These are phyloP conservation scores for Acleris emargana DNA, from an alignment of 2,888 invertebrate species.

Conservation along the genomic window DNA sequence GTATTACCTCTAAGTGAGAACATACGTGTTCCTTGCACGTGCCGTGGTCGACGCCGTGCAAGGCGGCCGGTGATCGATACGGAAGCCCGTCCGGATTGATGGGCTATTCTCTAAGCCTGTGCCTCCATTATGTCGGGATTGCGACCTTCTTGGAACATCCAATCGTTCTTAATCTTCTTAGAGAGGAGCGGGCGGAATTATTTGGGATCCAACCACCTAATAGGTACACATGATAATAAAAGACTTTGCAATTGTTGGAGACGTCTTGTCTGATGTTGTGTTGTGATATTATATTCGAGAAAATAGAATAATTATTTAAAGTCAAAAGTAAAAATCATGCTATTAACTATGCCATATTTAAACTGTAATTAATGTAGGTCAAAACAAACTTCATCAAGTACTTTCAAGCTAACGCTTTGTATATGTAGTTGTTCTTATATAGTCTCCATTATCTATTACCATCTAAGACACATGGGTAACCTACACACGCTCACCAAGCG, in stretches of 20 bases:
- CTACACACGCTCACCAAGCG: constrained; percentile 66
- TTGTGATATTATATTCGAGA: too few species aligned
- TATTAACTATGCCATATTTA: background rate
- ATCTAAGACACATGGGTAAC: constrained; percentile 78
- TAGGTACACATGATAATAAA: constrained; percentile 73
- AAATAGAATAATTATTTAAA: too few species aligned
- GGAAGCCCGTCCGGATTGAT: constrained; percentile 63
- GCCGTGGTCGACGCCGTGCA: background rate
- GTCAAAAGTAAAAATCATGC: background rate
- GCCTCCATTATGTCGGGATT: constrained; percentile 63
- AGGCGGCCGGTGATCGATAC: constrained; percentile 62
- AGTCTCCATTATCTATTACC: constrained; percentile 66
- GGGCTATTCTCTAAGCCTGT: constrained; percentile 66
- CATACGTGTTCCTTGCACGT: too few species aligned
- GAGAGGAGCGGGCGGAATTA: constrained; percentile 72
- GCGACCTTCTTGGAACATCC: constrained; percentile 76
- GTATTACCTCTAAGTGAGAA: too few species aligned
- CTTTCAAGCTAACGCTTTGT: constrained; percentile 49
- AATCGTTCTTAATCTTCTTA: constrained; percentile 83
- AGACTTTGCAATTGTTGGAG: constrained; percentile 66
- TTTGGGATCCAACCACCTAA: constrained; percentile 75
- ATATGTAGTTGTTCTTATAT: constrained; percentile 51
- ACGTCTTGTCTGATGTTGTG: constrained; percentile 18
- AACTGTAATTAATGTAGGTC: constrained; percentile 43
- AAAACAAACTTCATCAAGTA: constrained; percentile 53